A percentile compares a stretch with the other conserved stretches of the same genome.
Conservation (phyloP, 37 sponge, comb jelly and placozoan species). For the Haliclona indistincta region DNA sequence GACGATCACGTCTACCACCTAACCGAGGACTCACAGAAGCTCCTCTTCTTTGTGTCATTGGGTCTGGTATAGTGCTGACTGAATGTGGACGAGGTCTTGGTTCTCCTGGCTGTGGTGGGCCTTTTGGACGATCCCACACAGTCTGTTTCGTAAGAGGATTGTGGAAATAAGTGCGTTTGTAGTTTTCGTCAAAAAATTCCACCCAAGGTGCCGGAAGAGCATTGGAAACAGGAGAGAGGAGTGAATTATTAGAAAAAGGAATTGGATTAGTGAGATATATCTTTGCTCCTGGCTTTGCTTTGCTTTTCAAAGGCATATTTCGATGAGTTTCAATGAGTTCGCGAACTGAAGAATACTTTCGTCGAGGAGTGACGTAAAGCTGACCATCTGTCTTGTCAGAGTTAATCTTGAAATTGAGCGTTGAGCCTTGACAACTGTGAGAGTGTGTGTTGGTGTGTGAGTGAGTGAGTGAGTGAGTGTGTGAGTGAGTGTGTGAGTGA, state of each 20-base stretch:
- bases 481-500: slow-evolving; percentile 4
- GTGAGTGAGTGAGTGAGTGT: slow-evolving; percentile 1
- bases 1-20: background rate
- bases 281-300: slow-evolving; percentile 10
- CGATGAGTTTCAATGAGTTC: slow-evolving; percentile 39
- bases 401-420: slow-evolving; percentile 72
- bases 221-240: background rate
- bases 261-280: slow-evolving; percentile 50
- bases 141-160: slow-evolving; percentile 40
- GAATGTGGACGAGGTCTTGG: background rate
- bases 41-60: background rate
- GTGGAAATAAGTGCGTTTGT: slow-evolving; percentile 47
- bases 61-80: slow-evolving; percentile 12
- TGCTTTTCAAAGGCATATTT: slow-evolving; percentile 42
- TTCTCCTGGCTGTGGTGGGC: background rate
- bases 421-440: slow-evolving; percentile 26
- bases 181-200: slow-evolving; percentile 22
- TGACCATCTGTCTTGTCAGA: slow-evolving; percentile 5
- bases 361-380: slow-evolving; percentile 31
- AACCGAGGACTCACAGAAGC: background rate
- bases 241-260: slow-evolving; percentile 13
- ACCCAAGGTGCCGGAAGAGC: slow-evolving; percentile 52
- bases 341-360: slow-evolving; percentile 14
- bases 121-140: slow-evolving; percentile 54
- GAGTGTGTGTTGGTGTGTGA: too few relatives aligned